Evolutionary conservation across 92 coral and sea anemone species (phyloP), one percentile per base, ranked within the genome.

Genomic region (Virgularia gustaviana): DNA sequence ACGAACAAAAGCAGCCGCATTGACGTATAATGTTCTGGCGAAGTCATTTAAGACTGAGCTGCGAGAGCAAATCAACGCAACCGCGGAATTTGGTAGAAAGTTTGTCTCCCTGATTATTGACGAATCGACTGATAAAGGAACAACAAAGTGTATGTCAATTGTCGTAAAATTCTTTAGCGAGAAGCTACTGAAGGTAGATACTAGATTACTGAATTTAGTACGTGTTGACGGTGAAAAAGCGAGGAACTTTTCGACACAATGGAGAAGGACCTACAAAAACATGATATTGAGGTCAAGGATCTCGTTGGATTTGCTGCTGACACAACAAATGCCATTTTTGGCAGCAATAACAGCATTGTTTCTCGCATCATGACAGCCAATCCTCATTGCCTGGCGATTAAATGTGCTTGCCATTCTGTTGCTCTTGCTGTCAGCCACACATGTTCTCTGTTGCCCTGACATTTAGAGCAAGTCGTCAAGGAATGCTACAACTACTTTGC

Each of bases 401-500:
- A 62, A 62, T 60, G 43, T 60, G 66, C 66, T 60, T 31, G 62
- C 33, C 62, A 55, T 55, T 55, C 33, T 5, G 27, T 36, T 31
- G 63, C 63, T 57, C 34, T 57, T 10, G 63, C 63, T 1, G 68
- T 62, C 24, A 62, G 68, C 20, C 68, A 62, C 29, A 30, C 68
- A 34, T 62, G 47, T 62, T 62, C 49, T 18, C 29, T 62, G 29
- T 9, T 62, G 49, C 49, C 68, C 49, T 30, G 47, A 62, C 24
- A 35, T 11, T 25, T 62, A 62, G 49, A 62, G 47, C 68, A 62
- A 19, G 47, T 62, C 8, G 49, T 62, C 12, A 62, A 62, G 68
- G 68, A 62, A 35, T 62, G 68, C 15, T 62, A 62, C 68, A 62
- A 62, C 49, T 62, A 62, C 29, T 62, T 62, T 62, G 68, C 47